phyloP scores from a whole-genome alignment of 2,888 invertebrate species.

The Branchellion lobata region DNA sequence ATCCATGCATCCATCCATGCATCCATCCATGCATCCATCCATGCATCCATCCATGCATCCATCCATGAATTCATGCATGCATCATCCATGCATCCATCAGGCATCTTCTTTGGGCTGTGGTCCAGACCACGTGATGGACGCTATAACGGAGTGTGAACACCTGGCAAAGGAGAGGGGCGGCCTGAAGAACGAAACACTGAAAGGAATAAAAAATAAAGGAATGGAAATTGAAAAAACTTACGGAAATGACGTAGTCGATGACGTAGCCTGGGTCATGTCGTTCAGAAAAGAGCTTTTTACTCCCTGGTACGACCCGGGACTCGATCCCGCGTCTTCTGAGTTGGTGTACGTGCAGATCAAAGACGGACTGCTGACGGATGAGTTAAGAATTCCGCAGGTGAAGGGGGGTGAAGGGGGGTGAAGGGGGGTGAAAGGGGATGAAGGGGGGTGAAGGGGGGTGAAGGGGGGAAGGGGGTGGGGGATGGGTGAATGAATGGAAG shows the following conservation, averaged over 20 bases:
- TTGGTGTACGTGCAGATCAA: slow-evolving; percentile 52
- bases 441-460: neutral
- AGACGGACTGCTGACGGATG: slow-evolving; percentile 49
- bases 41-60: too few relatives aligned
- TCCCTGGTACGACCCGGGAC: slow-evolving; percentile 52
- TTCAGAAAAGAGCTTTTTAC: slow-evolving; percentile 53
- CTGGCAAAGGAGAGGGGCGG: slow-evolving; percentile 47
- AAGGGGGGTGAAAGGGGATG: neutral
- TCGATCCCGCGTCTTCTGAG: slow-evolving; percentile 47
- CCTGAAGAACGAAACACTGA: slow-evolving; percentile 20
- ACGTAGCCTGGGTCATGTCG: slow-evolving; percentile 52
- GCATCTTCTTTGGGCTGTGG: slow-evolving; percentile 53
- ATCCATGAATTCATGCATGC: too few relatives aligned
- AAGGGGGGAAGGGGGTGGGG: neutral
- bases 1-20: too few relatives aligned
- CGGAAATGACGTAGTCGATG: slow-evolving; percentile 12
- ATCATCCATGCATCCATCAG: too few relatives aligned
- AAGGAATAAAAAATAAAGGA: slow-evolving; percentile 37
- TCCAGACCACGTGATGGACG: slow-evolving; percentile 53
- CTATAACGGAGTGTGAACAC: slow-evolving; percentile 53
- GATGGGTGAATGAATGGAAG: neutral
- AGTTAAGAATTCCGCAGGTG: slow-evolving; percentile 49
- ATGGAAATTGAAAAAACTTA: neutral
- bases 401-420: too few relatives aligned
- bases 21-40: too few relatives aligned